A percentile compares a stretch with the other conserved stretches of the same genome.
phyloP scores from a whole-genome alignment of 1,140 invertebrate genomes.

The Drosophila sechellia region DNA sequence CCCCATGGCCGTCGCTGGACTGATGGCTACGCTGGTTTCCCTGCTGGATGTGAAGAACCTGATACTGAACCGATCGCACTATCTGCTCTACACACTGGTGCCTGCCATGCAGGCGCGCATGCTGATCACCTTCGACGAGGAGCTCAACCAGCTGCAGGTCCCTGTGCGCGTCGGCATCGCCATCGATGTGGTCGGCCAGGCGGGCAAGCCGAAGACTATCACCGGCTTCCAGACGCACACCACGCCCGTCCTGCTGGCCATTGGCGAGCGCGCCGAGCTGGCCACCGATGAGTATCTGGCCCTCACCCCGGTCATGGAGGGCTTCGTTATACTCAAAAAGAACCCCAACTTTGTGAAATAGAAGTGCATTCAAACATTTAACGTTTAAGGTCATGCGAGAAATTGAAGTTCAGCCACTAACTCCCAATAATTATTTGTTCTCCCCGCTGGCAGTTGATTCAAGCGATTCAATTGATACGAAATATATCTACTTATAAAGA shows the following conservation, averaged over 20 bases:
- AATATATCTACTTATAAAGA: slow-evolving; percentile 36
- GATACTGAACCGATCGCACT: slow-evolving; percentile 98
- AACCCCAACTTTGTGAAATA: slow-evolving; percentile 87
- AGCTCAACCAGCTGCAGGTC: slow-evolving; percentile 96
- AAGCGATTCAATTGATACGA: slow-evolving; percentile 39
- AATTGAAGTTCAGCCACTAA: slow-evolving; percentile 38
- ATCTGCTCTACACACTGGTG: slow-evolving; percentile 97
- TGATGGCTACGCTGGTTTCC: slow-evolving; percentile 95
- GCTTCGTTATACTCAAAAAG: slow-evolving; percentile 99
- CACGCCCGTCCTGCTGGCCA: slow-evolving; percentile 97
- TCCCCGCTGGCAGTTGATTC: slow-evolving; percentile 24
- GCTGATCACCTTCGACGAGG: slow-evolving; percentile 99
- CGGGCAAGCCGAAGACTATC: slow-evolving; percentile 99
- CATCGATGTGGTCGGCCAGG: slow-evolving; percentile 99
- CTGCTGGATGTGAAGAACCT: slow-evolving; percentile 99
- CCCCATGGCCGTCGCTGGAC: slow-evolving; percentile 96
- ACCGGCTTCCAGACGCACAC: slow-evolving; percentile 99
- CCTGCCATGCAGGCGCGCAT: slow-evolving; percentile 99
- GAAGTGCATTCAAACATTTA: slow-evolving; percentile 39
- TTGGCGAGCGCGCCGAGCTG: slow-evolving; percentile 98
- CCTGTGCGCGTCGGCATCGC: slow-evolving; percentile 98
- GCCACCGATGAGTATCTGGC: slow-evolving; percentile 99
- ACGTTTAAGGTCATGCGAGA: slow-evolving; percentile 29
- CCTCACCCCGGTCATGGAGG: slow-evolving; percentile 98
- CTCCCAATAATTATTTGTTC: slow-evolving; percentile 15